Conservation (phyloP, 1,140 invertebrate species). For the Charaxes varanes region DNA sequence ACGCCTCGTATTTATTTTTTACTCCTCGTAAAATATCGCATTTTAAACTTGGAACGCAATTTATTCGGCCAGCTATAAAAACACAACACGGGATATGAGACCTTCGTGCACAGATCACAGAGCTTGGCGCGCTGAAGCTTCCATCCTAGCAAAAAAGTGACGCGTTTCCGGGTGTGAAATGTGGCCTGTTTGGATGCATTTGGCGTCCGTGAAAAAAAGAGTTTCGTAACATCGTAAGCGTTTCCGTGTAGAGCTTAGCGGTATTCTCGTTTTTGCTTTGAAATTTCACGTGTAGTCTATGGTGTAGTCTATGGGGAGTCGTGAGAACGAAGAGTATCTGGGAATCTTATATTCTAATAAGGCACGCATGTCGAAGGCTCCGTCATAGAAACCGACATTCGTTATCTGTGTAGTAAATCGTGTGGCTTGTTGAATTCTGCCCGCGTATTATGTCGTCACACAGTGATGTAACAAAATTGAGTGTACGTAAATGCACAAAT, state of each 20-base stretch:
- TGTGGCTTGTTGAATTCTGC: slow-evolving; percentile 24
- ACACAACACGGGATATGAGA: slow-evolving; percentile 14
- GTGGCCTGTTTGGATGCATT: slow-evolving; percentile 51
- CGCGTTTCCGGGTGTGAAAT: slow-evolving; percentile 65
- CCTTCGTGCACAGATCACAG: slow-evolving; percentile 18
- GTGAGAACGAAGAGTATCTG: slow-evolving; percentile 40
- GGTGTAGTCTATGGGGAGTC: slow-evolving; percentile 32
- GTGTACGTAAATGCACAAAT: slow-evolving; percentile 15
- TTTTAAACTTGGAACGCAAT: slow-evolving; percentile 25
- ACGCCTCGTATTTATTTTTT: slow-evolving; percentile 23
- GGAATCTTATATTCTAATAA: slow-evolving; percentile 53
- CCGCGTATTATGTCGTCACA: slow-evolving; percentile 18
- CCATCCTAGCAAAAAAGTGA: slow-evolving; percentile 21
- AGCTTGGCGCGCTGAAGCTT: slow-evolving; percentile 16
- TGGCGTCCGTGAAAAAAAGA: slow-evolving; percentile 38
- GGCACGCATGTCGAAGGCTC: slow-evolving; percentile 27
- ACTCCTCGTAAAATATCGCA: slow-evolving; percentile 26
- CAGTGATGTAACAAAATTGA: slow-evolving; percentile 22
- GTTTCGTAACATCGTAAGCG: slow-evolving; percentile 36
- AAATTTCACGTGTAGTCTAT: slow-evolving; percentile 32
- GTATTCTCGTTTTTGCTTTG: slow-evolving; percentile 50
- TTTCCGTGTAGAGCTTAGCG: slow-evolving; percentile 42
- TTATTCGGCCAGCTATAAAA: slow-evolving; percentile 12
- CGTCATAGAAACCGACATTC: slow-evolving; percentile 36
- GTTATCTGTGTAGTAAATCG: slow-evolving; percentile 35